Evolutionary conservation across 2,888 invertebrate genomes (phyloP), one percentile per base, ranked within the genome.

Genomic region (Copidosoma aretas): DNA sequence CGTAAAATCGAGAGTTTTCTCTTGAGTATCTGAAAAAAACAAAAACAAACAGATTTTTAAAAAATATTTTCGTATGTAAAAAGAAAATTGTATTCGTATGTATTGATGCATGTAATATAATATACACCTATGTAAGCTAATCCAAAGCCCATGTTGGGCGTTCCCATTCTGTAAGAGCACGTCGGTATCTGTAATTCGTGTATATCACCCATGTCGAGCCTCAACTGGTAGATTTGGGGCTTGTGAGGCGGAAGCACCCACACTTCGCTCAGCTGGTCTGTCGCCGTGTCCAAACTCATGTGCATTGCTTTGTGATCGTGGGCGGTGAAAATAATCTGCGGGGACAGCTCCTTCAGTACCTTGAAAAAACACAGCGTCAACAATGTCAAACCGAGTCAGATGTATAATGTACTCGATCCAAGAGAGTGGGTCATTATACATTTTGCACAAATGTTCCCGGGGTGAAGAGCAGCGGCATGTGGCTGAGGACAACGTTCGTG

Each of bases 141-240:
- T 46, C 95, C 96, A 83, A 91, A 95, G 1, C 97, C 98, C 84
- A 96, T 93, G 74, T 91, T 86, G 3, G 84, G 81, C 22, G 92
- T 93, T 1, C 98, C 98, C 98, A 98, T 98, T 77, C 98, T 89
- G 82, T 98, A 98, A 0, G 96, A 97, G 80, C 95, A 95, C 0
- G 98, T 97, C 1, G 98, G 98, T 74, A 96, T 92, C 83, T 92
- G 89, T 60, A 98, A 88, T 86, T 98, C 97, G 76, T 86, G 85
- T 77, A 86, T 82, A 74, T 86, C 85, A 51, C 83, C 84, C 71
- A 82, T 78, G 52, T 85, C 85, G 68, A 87, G 79, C 62, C 82
- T 79, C 65, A 85, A 84, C 71, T 84, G 81, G 76, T 84, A 85
- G 49, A 86, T 75, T 69, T 83, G 79, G 59, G 84, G 83, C 74